Conservation (phyloP, 2,797 vertebrate species). For the Catostomus latipinnis region DNA sequence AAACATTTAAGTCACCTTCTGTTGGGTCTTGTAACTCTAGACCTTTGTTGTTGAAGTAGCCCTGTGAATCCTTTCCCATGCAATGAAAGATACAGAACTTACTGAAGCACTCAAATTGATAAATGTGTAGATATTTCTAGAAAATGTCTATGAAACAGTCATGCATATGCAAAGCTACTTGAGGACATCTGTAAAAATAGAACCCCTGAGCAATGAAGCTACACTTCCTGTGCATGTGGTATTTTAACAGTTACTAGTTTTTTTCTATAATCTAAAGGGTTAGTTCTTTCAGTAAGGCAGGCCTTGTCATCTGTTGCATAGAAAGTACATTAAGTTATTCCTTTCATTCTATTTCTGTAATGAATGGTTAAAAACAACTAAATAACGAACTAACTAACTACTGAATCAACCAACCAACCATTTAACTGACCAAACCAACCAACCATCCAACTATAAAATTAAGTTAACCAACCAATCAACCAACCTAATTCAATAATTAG, state of each 20-base stretch:
- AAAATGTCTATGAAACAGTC: not conserved
- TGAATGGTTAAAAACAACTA: no score
- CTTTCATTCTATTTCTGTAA: not conserved
- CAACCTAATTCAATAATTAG: no score
- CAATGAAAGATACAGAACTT: not conserved
- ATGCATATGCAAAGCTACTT: not conserved
- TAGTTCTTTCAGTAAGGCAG: constrained; percentile 11
- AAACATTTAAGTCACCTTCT: not conserved
- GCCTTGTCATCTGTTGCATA: not conserved
- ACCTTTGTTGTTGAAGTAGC: no score
- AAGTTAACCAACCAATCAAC: no score
- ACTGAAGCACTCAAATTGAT: not conserved
- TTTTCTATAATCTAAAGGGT: not conserved
- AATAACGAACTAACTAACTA: no score
- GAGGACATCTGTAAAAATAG: constrained; percentile 18
- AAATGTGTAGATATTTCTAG: not conserved
- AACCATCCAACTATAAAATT: no score
- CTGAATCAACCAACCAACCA: no score
- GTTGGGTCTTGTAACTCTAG: not conserved
- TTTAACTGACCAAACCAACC: no score
- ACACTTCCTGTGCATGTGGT: not conserved
- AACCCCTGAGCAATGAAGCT: not conserved
- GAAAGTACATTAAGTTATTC: constrained; percentile 23
- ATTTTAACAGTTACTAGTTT: constrained; percentile 34
- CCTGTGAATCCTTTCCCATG: not conserved